Base-by-base conservation (phyloP, 2,113 vertebrate genomes). In the Cyrtonyx montezumae region DNA sequence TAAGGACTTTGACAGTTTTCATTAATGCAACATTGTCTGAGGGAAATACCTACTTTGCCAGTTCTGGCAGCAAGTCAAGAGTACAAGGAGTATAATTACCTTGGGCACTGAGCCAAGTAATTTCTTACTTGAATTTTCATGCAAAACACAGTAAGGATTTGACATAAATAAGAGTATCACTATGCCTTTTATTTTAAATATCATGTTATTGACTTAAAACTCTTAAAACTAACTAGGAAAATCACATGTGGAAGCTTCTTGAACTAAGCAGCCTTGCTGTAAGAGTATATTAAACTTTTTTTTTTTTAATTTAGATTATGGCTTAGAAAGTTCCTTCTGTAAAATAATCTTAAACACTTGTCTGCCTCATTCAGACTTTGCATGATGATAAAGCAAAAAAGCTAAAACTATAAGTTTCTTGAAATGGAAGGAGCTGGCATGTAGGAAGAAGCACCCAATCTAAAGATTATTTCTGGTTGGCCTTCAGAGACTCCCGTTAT, bases 1-100 rank as follows among this genome's bases (percentile, higher is more conserved):
- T 84, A 92, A 96, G 84, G 88, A 84, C 91, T 92, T 55, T 83
- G 85, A 87, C 95, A 89, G 87, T 93, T 94, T 96, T 95, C 69
- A 93, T 96, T 95, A 93, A 65, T 76, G 66, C 76, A 84, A 61
- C 22, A 2, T 84, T 92, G 79, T 94, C 69, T 93, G 76, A 91
- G 74, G 77, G 79, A 96, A 96, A 89, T 92, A 69, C 69, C 82
- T 88, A 26, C 85, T 87, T 92, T 91, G 45, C 73, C 36, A 87
- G 63, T 74, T 87, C 36, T 89, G 91, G 76, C 91, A 96, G 43
- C 2, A 59, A 94, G 55, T 73, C 78, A 90, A 85, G 92, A 94
- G 42, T 26, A 65, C 30, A 84, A 61, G 86, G 32, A 76, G 49
- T 36, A 66, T 92, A 93, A 93, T 96, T 96, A 88, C 81, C 53